Base-by-base conservation (phyloP, 2,888 invertebrate species). In the Xestia ashworthii region DNA sequence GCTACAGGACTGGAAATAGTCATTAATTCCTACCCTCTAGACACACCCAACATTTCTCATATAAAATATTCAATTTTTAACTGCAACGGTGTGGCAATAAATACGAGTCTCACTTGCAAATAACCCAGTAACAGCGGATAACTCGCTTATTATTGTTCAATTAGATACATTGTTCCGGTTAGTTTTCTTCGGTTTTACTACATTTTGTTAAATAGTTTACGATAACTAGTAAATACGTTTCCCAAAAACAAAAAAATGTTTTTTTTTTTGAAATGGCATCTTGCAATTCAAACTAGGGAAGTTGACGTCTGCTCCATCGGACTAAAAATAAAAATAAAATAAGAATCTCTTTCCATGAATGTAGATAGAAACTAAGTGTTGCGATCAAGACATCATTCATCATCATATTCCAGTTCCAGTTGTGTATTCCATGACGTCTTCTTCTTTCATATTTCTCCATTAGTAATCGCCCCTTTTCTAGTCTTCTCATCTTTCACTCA, bases 51-150 rank as follows among this genome's bases (percentile, higher is more conserved):
- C 16, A 60, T 62, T 89, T 87, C 85, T 55, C 72, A 32, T 50
- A 88, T 88, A 67, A 89, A 88, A 83, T 22, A 88, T 89, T 88
- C 76, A 87, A 32, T 46, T 74, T 14, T 44, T 71, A 87, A 86
- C 25, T 5, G 48, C 82, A 25, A 53, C 25, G 50, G 25, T 65
- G 58, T 68, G 74, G 65, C 67, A 41, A 25, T 85, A 80, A 82
- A 69, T 82, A 66, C 67, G 67, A 65, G 64, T 76, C 76, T 67
- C 79, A 78, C 64, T 74, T 78, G 80, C 80, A 81, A 85, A 88
- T 84, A 76, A 60, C 68, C 65, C 41, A 58, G 41, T 78, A 75
- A 74, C 60, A 65, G 46, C 65, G 38, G 60, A 58, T 84, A 82
- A 82, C 78, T 46, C 53, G 50, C 64, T 74, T 65, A 87, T 88